Evolutionary conservation across 2,113 vertebrate species (phyloP).

Genomic region (Scophthalmus maximus): DNA sequence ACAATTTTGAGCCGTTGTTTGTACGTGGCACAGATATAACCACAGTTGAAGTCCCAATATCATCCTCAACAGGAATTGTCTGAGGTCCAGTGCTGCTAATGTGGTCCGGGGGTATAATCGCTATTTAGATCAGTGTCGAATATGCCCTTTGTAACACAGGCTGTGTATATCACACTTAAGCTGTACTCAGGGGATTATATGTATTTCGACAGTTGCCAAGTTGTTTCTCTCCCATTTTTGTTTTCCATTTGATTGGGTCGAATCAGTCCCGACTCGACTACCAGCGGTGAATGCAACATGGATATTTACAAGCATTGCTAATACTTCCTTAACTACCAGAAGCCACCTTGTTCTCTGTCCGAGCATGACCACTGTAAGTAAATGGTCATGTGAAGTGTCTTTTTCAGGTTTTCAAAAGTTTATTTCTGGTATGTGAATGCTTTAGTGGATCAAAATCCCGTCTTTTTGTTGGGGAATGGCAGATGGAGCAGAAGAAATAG

Average conservation of each 20-base stretch:
- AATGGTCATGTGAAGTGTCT: no score
- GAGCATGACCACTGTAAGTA: no score
- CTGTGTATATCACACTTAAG: neutral
- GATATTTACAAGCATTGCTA: no score
- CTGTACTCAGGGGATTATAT: slow-evolving; percentile 1
- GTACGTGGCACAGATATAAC: slow-evolving; percentile 13
- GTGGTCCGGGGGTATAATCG: neutral
- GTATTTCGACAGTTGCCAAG: slow-evolving; percentile 1
- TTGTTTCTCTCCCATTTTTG: no score
- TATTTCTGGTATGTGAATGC: no score
- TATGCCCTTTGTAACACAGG: slow-evolving; percentile 4
- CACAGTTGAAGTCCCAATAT: neutral
- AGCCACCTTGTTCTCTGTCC: no score
- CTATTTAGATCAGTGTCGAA: slow-evolving; percentile 33
- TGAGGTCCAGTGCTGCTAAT: slow-evolving; percentile 7
- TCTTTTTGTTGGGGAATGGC: neutral
- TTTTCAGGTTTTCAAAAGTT: no score
- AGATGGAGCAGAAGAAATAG: neutral
- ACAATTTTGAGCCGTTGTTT: slow-evolving; percentile 10
- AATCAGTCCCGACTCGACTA: no score
- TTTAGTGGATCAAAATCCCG: neutral
- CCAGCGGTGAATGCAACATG: no score
- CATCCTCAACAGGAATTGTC: neutral
- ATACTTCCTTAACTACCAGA: no score
- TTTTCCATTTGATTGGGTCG: no score